Conservation (phyloP, 2,797 vertebrate species). For the Lepilemur septentrionalis region DNA sequence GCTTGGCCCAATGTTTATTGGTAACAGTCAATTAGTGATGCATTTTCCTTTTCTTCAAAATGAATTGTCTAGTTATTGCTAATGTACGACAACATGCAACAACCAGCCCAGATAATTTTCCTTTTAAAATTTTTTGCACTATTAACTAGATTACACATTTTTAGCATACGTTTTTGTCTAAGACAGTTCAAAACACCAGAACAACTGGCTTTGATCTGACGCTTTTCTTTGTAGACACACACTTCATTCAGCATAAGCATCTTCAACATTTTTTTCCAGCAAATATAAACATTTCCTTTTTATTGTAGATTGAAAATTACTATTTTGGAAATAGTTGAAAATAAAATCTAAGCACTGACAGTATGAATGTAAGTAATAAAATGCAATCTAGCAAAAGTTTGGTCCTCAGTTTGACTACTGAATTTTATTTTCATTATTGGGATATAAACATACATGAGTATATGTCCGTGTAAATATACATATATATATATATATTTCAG, state of each 20-base stretch:
- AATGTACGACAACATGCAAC: background rate
- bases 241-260: conserved; percentile 62
- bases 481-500: no score
- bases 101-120: background rate
- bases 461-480: no score
- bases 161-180: conserved; percentile 1
- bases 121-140: background rate
- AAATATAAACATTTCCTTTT: conserved; percentile 67
- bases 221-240: background rate
- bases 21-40: background rate
- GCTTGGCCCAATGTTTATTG: background rate
- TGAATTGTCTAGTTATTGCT: background rate
- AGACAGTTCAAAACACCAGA: background rate
- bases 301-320: conserved; percentile 58
- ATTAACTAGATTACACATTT: background rate
- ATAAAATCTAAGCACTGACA: conserved; percentile 57
- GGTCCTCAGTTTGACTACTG: background rate
- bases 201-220: background rate
- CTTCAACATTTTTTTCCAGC: conserved; percentile 52
- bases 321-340: conserved; percentile 64
- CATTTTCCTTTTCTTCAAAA: conserved; percentile 48
- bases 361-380: conserved; percentile 55
- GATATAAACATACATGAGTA: no score
- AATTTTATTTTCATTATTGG: no score
- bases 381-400: conserved; percentile 31